These are phyloP conservation scores for Pangasius mekongensis DNA, from an alignment of 2,797 vertebrate species.

Conservation along the genomic window DNA sequence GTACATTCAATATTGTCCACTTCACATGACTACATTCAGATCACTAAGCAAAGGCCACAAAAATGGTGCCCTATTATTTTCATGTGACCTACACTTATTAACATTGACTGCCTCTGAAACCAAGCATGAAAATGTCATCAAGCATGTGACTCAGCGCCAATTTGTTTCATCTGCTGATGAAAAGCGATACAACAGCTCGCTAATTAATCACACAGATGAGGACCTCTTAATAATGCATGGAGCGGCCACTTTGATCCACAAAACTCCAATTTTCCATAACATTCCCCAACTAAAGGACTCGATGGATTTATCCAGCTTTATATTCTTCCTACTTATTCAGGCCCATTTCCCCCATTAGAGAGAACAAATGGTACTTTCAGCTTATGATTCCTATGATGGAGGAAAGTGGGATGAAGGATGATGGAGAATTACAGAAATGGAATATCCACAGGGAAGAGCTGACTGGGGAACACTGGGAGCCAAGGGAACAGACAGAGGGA, in stretches of 20 bases:
- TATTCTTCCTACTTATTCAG: constrained; percentile 4
- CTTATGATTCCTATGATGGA: neutral
- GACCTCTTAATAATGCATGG: constrained; percentile 63
- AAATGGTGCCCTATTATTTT: neutral
- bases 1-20: neutral
- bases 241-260: constrained; percentile 21
- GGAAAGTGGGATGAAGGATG: constrained; percentile 17
- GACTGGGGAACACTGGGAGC: constrained; percentile 37
- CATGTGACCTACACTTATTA: constrained; percentile 1
- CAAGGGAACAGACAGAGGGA: constrained; percentile 25
- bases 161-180: constrained; percentile 67
- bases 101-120: constrained; percentile 30
- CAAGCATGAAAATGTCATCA: constrained; percentile 53
- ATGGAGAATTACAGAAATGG: constrained; percentile 37
- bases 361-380: neutral
- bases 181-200: constrained; percentile 63
- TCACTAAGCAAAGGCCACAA: neutral
- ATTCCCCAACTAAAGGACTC: neutral
- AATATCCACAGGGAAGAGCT: constrained; percentile 42
- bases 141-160: constrained; percentile 60
- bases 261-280: constrained; percentile 30
- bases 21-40: neutral
- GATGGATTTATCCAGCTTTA: neutral
- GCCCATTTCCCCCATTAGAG: neutral
- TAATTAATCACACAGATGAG: constrained; percentile 68